These are phyloP conservation scores for Trichogramma evanescens DNA, from an alignment of 2,888 invertebrate species.

Conservation along the genomic window DNA sequence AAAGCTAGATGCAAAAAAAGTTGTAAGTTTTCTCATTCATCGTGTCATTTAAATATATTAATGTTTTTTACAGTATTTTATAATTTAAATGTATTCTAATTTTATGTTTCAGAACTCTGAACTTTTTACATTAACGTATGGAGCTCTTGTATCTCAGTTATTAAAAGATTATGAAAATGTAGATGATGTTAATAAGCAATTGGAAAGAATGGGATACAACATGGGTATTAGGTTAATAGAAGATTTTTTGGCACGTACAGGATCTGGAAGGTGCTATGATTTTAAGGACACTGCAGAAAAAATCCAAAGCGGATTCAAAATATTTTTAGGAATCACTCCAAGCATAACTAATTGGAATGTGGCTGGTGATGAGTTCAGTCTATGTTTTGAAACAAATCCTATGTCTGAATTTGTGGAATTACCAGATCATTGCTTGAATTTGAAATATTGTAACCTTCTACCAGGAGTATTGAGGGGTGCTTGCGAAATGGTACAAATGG, in stretches of 20 bases:
- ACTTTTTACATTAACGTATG: constrained; percentile 93
- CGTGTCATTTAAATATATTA: too few species aligned
- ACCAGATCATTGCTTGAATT: constrained; percentile 71
- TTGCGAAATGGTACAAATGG: constrained; percentile 97
- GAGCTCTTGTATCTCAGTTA: constrained; percentile 94
- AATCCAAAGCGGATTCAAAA: constrained; percentile 67
- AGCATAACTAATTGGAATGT: constrained; percentile 92
- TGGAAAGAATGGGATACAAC: constrained; percentile 94
- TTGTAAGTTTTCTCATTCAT: constrained; percentile 51
- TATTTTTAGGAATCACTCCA: constrained; percentile 76
- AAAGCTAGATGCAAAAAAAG: constrained; percentile 70
- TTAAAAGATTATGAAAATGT: constrained; percentile 93
- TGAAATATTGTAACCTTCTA: constrained; percentile 88
- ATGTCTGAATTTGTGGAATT: constrained; percentile 95
- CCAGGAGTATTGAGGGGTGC: constrained; percentile 90
- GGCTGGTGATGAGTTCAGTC: constrained; percentile 91
- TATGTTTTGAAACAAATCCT: constrained; percentile 91
- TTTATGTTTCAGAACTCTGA: constrained; percentile 76
- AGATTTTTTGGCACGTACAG: constrained; percentile 90
- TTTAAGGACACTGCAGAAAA: constrained; percentile 96
- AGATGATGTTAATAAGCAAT: constrained; percentile 95
- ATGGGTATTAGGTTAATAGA: constrained; percentile 97
- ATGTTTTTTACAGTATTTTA: not conserved
- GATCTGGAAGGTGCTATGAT: constrained; percentile 84
- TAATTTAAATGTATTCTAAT: not conserved